Percentiles rank a stretch among this genome's conserved stretches.
phyloP scores from a whole-genome alignment of 2,888 invertebrate species.

The Polymixis flavicincta region DNA sequence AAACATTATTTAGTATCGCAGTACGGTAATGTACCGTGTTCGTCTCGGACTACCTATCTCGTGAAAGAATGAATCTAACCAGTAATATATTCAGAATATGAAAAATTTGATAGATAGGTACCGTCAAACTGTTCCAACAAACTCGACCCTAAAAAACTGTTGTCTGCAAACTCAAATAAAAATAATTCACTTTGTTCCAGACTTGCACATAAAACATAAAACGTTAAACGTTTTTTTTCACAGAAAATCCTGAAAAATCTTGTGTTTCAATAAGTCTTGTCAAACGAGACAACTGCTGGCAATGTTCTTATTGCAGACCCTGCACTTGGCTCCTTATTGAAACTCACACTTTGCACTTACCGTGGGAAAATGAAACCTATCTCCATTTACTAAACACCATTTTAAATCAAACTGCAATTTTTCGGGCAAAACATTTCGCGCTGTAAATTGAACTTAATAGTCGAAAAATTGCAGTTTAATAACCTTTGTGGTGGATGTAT shows the following conservation, averaged over 20 bases:
- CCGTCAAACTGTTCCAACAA: slow-evolving; percentile 1
- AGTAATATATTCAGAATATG: slow-evolving; percentile 13
- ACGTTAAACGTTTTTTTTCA: slow-evolving; percentile 45
- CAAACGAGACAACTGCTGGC: slow-evolving; percentile 58
- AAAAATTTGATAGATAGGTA: not conserved
- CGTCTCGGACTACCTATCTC: not conserved
- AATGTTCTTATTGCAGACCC: slow-evolving; percentile 58
- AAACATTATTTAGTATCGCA: slow-evolving; percentile 7
- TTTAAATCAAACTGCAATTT: slow-evolving; percentile 25
- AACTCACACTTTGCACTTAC: slow-evolving; percentile 30
- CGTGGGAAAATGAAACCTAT: slow-evolving; percentile 45
- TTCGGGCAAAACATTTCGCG: slow-evolving; percentile 1
- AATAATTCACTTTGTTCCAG: slow-evolving; percentile 60
- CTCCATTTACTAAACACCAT: slow-evolving; percentile 35
- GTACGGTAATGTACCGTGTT: slow-evolving; percentile 14
- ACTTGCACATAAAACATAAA: slow-evolving; percentile 61
- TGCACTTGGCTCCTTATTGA: slow-evolving; percentile 62
- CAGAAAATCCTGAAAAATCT: slow-evolving; percentile 42
- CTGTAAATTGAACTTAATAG: slow-evolving; percentile 42
- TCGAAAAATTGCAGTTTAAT: slow-evolving; percentile 37
- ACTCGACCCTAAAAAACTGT: slow-evolving; percentile 21
- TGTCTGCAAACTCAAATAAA: slow-evolving; percentile 48
- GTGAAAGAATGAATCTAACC: slow-evolving; percentile 7
- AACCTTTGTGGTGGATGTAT: slow-evolving; percentile 36
- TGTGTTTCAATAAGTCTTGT: slow-evolving; percentile 64